phyloP scores from a whole-genome alignment of 2,888 invertebrate species.

The Polydrusus cervinus region DNA sequence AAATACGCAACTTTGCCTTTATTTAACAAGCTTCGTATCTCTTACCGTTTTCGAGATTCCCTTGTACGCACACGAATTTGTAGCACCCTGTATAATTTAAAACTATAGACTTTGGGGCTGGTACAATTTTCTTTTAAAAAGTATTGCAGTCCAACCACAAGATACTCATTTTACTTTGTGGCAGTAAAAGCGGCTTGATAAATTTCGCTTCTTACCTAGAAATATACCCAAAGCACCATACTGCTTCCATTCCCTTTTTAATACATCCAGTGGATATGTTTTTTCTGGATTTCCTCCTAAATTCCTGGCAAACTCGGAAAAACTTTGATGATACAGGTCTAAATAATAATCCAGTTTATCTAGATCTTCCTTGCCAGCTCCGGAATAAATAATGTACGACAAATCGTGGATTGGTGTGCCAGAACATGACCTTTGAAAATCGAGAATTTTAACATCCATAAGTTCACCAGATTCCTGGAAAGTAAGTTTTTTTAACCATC shows the following conservation, averaged over 20 bases:
- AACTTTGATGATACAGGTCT: constrained; percentile 59
- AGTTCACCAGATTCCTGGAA: constrained; percentile 51
- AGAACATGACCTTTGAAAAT: constrained; percentile 49
- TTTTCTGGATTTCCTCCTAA: constrained; percentile 57
- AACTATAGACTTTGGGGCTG: too few relatives aligned
- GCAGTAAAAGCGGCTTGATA: too few relatives aligned
- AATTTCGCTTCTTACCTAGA: background rate
- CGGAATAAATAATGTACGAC: constrained; percentile 61
- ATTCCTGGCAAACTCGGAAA: constrained; percentile 55
- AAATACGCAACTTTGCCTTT: too few relatives aligned
- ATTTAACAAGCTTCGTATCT: too few relatives aligned
- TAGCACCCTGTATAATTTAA: too few relatives aligned
- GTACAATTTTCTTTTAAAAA: too few relatives aligned
- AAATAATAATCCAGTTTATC: constrained; percentile 60
- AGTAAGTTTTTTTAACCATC: background rate
- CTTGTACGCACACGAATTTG: too few relatives aligned
- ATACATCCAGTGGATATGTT: constrained; percentile 9
- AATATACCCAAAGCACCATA: constrained; percentile 11
- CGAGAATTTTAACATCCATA: constrained; percentile 48
- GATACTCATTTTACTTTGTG: too few relatives aligned
- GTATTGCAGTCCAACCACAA: too few relatives aligned
- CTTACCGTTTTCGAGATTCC: too few relatives aligned
- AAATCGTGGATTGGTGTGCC: constrained; percentile 60
- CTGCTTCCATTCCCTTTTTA: constrained; percentile 29
- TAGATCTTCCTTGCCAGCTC: constrained; percentile 57